phyloP scores from a whole-genome alignment of 2,797 vertebrate genomes.

The Simalia tracyae region DNA sequence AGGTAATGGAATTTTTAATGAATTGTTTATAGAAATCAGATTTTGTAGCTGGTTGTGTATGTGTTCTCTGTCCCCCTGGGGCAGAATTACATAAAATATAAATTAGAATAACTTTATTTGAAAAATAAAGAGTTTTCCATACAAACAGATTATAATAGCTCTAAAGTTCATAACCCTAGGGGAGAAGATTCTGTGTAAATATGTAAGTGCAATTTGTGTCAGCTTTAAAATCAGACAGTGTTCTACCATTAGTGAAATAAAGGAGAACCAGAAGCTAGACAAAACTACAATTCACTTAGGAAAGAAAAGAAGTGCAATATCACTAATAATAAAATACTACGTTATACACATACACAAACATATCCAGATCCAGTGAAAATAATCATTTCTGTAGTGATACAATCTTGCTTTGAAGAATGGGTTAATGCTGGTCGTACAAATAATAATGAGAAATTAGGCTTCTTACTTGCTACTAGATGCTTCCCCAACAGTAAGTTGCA shows the following conservation, averaged over 20 bases:
- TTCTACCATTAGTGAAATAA: constrained; percentile 32
- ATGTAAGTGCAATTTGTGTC: not conserved
- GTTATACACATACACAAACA: not conserved
- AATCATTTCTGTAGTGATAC: not conserved
- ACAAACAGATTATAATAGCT: not conserved
- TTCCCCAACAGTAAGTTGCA: not conserved
- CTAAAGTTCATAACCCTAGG: not conserved
- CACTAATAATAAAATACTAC: not conserved
- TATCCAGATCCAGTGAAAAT: not conserved
- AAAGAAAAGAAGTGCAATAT: constrained; percentile 21
- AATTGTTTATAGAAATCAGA: constrained; percentile 44
- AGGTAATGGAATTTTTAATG: constrained; percentile 84
- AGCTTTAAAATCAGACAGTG: constrained; percentile 24
- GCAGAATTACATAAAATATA: constrained; percentile 4
- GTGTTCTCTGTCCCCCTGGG: accelerated
- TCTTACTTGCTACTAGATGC: not conserved
- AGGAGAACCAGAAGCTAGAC: constrained; percentile 18
- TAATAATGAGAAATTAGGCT: not conserved
- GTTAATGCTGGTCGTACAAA: not conserved
- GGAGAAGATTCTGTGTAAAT: not conserved
- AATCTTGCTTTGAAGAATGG: not conserved
- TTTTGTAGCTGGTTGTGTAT: constrained; percentile 4
- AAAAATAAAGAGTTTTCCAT: constrained; percentile 5
- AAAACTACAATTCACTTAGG: not conserved
- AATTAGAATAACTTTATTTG: constrained; percentile 1